These are phyloP conservation scores for Amblyopsis rosae DNA, from an alignment of 2,113 vertebrate species.

Conservation along the genomic window DNA sequence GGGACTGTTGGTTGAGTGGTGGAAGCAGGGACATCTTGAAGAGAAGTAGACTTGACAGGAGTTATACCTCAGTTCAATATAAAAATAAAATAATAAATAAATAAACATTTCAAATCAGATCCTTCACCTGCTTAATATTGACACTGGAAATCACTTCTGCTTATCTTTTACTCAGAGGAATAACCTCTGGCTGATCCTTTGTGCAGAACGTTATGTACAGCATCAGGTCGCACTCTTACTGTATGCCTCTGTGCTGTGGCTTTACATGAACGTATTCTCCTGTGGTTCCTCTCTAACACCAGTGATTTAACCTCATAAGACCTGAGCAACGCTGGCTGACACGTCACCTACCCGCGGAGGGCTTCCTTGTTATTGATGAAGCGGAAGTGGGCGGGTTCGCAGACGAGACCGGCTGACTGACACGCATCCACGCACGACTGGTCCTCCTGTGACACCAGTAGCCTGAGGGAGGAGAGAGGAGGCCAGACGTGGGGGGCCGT, in stretches of 20 bases:
- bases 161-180: background rate
- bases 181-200: background rate
- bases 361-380: conserved; percentile 91
- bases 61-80: background rate
- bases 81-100: background rate
- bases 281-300: no score
- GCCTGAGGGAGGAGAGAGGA: conserved; percentile 81
- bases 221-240: no score
- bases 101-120: no score
- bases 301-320: background rate
- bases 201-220: no score
- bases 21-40: no score
- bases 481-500: conserved; percentile 81
- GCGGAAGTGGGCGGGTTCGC: conserved; percentile 92
- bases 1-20: background rate
- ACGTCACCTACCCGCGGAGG: conserved; percentile 82
- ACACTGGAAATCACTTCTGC: no score
- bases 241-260: no score
- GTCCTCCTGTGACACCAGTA: conserved; percentile 81
- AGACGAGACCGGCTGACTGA: conserved; percentile 79
- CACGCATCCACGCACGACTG: conserved; percentile 87
- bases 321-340: background rate
- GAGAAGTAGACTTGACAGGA: background rate
- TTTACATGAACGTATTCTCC: no score
- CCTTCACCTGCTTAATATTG: no score